Percentiles rank a stretch among this genome's conserved stretches.
Evolutionary conservation across 2,888 invertebrate species (phyloP).

Genomic region (Philonicus albiceps): DNA sequence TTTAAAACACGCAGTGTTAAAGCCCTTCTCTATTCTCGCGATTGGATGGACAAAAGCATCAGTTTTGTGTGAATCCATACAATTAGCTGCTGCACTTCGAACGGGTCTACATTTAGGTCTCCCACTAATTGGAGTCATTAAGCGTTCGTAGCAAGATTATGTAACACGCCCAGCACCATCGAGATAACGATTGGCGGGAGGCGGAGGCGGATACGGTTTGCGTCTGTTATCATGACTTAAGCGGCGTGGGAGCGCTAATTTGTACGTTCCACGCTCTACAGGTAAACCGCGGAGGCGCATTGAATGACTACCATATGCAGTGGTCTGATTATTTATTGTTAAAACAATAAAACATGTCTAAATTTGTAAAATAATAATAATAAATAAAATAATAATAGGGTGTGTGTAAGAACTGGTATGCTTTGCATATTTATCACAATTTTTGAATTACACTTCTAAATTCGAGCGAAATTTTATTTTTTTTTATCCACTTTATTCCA

Average conservation of each 20-base stretch:
- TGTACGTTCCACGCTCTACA: neutral
- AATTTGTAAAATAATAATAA: too few species aligned
- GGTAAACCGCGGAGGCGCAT: neutral
- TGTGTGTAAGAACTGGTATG: too few species aligned
- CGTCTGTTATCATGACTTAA: neutral
- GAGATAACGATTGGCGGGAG: neutral
- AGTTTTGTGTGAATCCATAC: neutral
- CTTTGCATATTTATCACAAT: too few species aligned
- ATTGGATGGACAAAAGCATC: neutral
- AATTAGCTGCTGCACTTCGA: neutral
- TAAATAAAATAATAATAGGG: too few species aligned
- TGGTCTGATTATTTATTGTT: too few species aligned
- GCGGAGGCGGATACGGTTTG: neutral
- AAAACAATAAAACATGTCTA: too few species aligned
- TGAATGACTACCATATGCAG: neutral
- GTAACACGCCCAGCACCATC: neutral
- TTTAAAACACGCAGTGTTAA: neutral
- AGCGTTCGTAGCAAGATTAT: neutral
- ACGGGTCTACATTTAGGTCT: neutral
- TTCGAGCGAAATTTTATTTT: too few species aligned
- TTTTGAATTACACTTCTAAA: too few species aligned
- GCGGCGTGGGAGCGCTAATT: neutral
- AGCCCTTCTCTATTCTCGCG: neutral
- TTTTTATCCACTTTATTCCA: too few species aligned
- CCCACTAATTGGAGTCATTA: slow-evolving; percentile 18